A percentile compares a stretch with the other conserved stretches of the same genome.
Conservation (phyloP, 2,113 vertebrate genomes). For the Polyodon spathula region DNA sequence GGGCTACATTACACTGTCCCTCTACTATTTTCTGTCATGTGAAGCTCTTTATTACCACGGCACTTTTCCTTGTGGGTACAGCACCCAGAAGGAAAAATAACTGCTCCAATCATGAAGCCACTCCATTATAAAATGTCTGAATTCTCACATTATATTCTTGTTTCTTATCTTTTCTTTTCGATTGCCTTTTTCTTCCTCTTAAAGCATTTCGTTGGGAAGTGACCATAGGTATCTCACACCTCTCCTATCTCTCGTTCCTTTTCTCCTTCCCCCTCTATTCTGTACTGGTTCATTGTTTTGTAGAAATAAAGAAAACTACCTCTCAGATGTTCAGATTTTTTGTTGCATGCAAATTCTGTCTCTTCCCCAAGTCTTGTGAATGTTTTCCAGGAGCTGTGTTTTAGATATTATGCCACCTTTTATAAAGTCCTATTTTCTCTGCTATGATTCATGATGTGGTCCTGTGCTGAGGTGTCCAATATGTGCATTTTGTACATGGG, state of each 20-base stretch:
- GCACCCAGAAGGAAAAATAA: neutral
- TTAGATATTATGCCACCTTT: slow-evolving; percentile 11
- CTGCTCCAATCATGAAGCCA: slow-evolving; percentile 23
- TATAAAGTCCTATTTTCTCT: slow-evolving; percentile 8
- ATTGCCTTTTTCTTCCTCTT: slow-evolving; percentile 58
- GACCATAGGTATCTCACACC: slow-evolving; percentile 74
- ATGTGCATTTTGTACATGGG: neutral
- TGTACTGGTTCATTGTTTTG: slow-evolving; percentile 10
- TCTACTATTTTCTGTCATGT: neutral
- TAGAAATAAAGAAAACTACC: neutral
- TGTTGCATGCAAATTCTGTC: slow-evolving; percentile 38
- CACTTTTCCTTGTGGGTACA: slow-evolving; percentile 9
- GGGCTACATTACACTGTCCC: slow-evolving; percentile 25
- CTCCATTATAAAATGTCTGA: slow-evolving; percentile 34
- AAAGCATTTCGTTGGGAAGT: slow-evolving; percentile 76
- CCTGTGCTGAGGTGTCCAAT: neutral
- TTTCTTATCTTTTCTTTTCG: slow-evolving; percentile 42
- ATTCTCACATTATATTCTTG: slow-evolving; percentile 55
- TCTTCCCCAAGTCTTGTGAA: slow-evolving; percentile 2
- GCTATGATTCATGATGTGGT: neutral
- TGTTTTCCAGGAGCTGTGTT: slow-evolving; percentile 2
- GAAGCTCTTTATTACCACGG: neutral
- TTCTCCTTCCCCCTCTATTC: slow-evolving; percentile 22
- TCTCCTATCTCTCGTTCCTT: slow-evolving; percentile 33
- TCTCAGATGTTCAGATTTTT: slow-evolving; percentile 6